Evolutionary conservation across 2,888 invertebrate genomes (phyloP).

Genomic region (Sesia bembeciformis): DNA sequence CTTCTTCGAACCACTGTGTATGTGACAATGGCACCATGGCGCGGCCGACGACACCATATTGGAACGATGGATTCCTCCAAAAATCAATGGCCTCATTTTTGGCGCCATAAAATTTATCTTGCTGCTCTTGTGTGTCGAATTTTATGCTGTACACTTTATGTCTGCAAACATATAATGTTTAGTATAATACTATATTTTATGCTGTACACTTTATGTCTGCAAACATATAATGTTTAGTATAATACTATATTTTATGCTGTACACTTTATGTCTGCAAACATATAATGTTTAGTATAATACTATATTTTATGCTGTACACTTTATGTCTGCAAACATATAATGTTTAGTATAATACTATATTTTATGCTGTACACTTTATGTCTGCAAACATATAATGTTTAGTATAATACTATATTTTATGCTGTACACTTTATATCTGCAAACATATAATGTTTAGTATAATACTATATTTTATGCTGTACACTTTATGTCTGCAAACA

Average conservation of each 20-base stretch:
- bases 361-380: slow-evolving; percentile 42
- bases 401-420: slow-evolving; percentile 11
- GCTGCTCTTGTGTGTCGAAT: slow-evolving; percentile 25
- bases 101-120: slow-evolving; percentile 24
- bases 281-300: neutral
- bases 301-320: slow-evolving; percentile 35
- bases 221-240: slow-evolving; percentile 6
- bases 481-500: slow-evolving; percentile 42
- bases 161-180: slow-evolving; percentile 22
- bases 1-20: slow-evolving; percentile 42
- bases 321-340: slow-evolving; percentile 31
- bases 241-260: slow-evolving; percentile 23
- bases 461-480: slow-evolving; percentile 23
- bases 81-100: slow-evolving; percentile 40
- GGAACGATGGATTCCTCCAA: slow-evolving; percentile 37
- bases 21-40: slow-evolving; percentile 49
- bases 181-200: slow-evolving; percentile 9
- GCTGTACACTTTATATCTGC: slow-evolving; percentile 47
- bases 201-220: slow-evolving; percentile 48
- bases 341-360: neutral
- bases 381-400: slow-evolving; percentile 22
- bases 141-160: slow-evolving; percentile 42
- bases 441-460: slow-evolving; percentile 6
- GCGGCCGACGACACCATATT: slow-evolving; percentile 30
- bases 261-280: slow-evolving; percentile 42